These are phyloP conservation scores for Dromas ardeola DNA, from an alignment of 2,113 vertebrate genomes.

Conservation along the genomic window DNA sequence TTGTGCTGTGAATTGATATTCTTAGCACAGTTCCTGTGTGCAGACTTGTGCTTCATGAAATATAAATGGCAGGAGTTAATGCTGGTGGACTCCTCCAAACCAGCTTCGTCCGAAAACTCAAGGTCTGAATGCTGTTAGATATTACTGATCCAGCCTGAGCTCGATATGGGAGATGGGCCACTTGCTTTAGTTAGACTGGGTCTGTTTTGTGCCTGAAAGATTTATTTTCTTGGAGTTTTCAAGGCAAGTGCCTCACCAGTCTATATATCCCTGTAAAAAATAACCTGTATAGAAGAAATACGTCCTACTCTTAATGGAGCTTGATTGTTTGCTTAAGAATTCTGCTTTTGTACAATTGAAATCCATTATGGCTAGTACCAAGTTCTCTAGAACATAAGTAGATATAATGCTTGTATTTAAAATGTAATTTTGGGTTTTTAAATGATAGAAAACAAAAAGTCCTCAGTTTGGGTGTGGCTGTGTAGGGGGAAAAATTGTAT, in stretches of 20 bases:
- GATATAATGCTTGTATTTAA: not conserved
- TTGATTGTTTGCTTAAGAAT: not conserved
- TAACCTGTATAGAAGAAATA: not conserved
- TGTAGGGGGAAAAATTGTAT: rapidly evolving
- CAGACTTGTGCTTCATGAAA: rapidly evolving
- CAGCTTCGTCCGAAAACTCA: not conserved
- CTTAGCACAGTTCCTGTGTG: not conserved
- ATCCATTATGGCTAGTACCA: not conserved
- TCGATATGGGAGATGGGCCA: rapidly evolving
- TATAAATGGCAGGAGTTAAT: not conserved
- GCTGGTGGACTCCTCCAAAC: not conserved
- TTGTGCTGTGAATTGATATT: not conserved
- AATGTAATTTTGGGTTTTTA: not conserved
- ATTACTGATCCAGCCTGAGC: not conserved
- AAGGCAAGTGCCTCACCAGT: not conserved
- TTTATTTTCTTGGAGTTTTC: not conserved
- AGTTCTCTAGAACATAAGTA: not conserved
- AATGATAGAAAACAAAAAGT: not conserved
- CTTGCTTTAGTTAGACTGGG: rapidly evolving
- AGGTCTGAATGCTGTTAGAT: not conserved
- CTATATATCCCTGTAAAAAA: not conserved
- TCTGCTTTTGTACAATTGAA: not conserved
- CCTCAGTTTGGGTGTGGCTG: not conserved
- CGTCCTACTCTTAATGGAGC: rapidly evolving
- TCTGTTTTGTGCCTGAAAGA: not conserved